Base-by-base conservation (phyloP, 1,140 invertebrate species). In the Lasaia peninsularis region DNA sequence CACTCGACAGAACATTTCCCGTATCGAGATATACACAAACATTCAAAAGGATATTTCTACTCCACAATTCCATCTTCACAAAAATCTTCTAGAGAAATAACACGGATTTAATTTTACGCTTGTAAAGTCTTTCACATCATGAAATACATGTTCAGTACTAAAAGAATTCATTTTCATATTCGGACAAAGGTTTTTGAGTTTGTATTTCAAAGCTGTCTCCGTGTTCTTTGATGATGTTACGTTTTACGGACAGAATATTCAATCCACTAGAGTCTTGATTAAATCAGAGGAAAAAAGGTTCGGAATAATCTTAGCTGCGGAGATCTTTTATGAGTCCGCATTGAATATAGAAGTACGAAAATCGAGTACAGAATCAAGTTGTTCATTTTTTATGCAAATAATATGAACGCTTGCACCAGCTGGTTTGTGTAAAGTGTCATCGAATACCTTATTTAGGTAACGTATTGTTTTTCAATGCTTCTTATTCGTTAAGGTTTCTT, bases 271-370 rank as follows among this genome's bases (percentile, higher is more conserved):
- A 44, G 53, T 58, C 60, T 65, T 60, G 65, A 60, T 60, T 63
- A 60, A 61, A 67, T 67, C 65, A 67, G 63, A 61, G 62, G 55
- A 59, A 63, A 60, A 59, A 55, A 55, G 34, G 37, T 40, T 63
- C 32, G 56, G 52, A 54, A 54, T 57, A 53, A 52, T 52, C 52
- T 61, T 53, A 52, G 37, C 56, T 61, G 40, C 34, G 53, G 52
- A 60, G 53, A 53, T 53, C 60, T 52, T 58, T 58, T 55, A 50
- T 50, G 44, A 31, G 12, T 40, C 52, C 51, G 51, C 34, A 58
- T 58, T 58, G 51, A 58, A 63, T 63, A 52, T 49, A 40, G 21
- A 50, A 51, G 51, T 55, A 58, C 20, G 33, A 12, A 21, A 21
- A 18, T 33, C 16, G 37, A 40, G 37, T 40, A 40, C 37, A 40